phyloP scores from a whole-genome alignment of 2,797 vertebrate species.

The Myotis findleyi region DNA sequence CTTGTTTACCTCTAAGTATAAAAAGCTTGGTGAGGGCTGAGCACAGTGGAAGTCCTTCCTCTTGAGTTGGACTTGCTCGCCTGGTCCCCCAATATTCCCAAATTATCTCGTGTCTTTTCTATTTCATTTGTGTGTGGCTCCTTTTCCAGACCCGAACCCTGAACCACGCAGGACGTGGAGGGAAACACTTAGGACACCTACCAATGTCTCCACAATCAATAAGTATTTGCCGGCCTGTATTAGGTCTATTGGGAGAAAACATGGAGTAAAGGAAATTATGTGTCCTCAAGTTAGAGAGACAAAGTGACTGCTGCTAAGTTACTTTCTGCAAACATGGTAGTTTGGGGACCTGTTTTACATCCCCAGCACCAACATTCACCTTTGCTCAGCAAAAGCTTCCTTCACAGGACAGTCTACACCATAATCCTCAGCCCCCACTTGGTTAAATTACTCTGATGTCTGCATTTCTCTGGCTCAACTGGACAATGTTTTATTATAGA shows the following conservation, averaged over 20 bases:
- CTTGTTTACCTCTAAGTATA: too few relatives aligned
- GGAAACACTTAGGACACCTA: too few relatives aligned
- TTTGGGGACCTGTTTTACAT: neutral
- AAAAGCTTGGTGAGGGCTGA: too few relatives aligned
- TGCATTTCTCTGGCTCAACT: neutral
- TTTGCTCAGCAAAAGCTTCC: slow-evolving; percentile 14
- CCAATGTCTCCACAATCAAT: neutral
- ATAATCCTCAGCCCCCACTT: neutral
- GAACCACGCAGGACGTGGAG: too few relatives aligned
- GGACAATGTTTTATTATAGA: neutral
- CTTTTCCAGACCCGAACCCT: too few relatives aligned
- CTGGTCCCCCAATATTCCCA: too few relatives aligned
- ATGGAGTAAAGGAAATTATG: neutral
- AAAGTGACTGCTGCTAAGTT: neutral
- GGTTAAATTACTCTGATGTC: neutral
- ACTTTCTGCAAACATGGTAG: neutral
- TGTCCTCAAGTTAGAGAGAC: neutral
- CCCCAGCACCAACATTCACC: neutral
- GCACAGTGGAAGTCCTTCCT: too few relatives aligned
- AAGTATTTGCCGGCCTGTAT: neutral
- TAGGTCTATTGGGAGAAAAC: neutral
- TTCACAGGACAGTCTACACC: neutral
- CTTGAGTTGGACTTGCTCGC: too few relatives aligned
- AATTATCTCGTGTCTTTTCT: too few relatives aligned
- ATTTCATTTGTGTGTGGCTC: too few relatives aligned